These are phyloP conservation scores for Latrodectus hesperus DNA, from an alignment of 2,888 invertebrate species.

Conservation along the genomic window DNA sequence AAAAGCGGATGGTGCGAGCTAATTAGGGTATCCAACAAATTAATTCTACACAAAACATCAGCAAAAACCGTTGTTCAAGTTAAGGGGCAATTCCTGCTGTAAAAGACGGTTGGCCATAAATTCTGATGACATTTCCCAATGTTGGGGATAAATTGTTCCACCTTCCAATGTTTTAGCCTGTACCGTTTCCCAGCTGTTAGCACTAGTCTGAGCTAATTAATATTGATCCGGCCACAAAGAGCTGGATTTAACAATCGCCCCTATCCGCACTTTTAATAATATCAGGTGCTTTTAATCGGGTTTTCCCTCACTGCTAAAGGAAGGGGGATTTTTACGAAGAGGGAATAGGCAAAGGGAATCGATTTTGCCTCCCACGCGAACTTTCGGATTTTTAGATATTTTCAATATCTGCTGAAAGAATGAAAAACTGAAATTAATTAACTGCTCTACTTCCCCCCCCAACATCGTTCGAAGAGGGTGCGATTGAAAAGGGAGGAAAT, in stretches of 20 bases:
- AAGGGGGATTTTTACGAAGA: neutral
- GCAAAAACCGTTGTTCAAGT: constrained; percentile 58
- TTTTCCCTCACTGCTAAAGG: constrained; percentile 33
- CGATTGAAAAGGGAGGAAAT: neutral
- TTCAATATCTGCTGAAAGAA: constrained; percentile 53
- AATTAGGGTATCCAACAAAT: constrained; percentile 52
- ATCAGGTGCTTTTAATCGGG: constrained; percentile 64
- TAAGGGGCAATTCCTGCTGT: constrained; percentile 18
- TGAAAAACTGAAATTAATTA: constrained; percentile 54
- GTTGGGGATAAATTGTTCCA: constrained; percentile 43
- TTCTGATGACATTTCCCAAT: constrained; percentile 62
- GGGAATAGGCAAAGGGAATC: constrained; percentile 12
- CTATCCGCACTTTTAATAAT: constrained; percentile 53
- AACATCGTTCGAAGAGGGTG: neutral
- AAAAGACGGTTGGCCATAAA: constrained; percentile 50
- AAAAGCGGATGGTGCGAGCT: constrained; percentile 42
- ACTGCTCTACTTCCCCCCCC: neutral
- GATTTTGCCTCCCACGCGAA: constrained; percentile 5
- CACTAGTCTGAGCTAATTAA: constrained; percentile 45
- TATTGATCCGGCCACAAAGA: constrained; percentile 51
- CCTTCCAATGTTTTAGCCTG: constrained; percentile 19
- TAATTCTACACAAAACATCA: constrained; percentile 60
- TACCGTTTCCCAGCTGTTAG: constrained; percentile 56
- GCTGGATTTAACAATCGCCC: constrained; percentile 42
- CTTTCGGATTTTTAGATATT: constrained; percentile 53